phyloP scores from a whole-genome alignment of 2,797 vertebrate genomes.

The Xenopus petersii region DNA sequence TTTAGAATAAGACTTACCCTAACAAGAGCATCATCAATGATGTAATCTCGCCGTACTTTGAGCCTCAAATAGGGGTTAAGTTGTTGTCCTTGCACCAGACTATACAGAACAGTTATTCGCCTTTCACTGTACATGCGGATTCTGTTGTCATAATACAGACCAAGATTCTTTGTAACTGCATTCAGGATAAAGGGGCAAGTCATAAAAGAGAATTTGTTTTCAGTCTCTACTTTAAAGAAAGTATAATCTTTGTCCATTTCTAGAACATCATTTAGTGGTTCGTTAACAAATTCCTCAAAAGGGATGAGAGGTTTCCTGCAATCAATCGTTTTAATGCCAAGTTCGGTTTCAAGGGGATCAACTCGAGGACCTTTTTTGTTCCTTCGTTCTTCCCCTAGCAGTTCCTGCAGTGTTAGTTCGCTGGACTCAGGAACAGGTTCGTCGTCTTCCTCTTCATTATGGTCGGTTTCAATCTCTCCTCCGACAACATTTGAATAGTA shows the following conservation, averaged over 20 bases:
- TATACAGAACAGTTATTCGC: conserved; percentile 95
- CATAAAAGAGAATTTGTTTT: conserved; percentile 98
- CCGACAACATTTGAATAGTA: conserved; percentile 94
- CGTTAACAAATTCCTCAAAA: conserved; percentile 95
- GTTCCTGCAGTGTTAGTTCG: conserved; percentile 90
- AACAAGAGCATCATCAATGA: conserved; percentile 95
- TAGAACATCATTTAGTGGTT: conserved; percentile 93
- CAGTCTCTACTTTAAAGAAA: conserved; percentile 96
- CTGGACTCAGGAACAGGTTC: conserved; percentile 86
- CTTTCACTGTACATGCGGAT: conserved; percentile 98
- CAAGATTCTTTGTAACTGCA: conserved; percentile 93
- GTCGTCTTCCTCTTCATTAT: conserved; percentile 93
- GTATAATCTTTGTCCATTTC: conserved; percentile 99
- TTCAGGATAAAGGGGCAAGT: conserved; percentile 96
- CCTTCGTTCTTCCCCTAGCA: conserved; percentile 90
- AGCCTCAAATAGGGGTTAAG: conserved; percentile 91
- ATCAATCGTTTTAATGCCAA: conserved; percentile 86
- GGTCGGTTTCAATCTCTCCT: conserved; percentile 84
- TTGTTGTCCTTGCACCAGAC: conserved; percentile 94
- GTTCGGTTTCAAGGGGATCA: conserved; percentile 89
- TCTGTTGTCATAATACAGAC: conserved; percentile 96
- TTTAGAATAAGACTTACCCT: conserved; percentile 76
- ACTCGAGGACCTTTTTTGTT: conserved; percentile 90
- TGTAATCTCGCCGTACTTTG: conserved; percentile 94
- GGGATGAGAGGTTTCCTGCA: conserved; percentile 87